Percentiles rank a stretch among this genome's conserved stretches.
These are phyloP conservation scores for Iguana delicatissima DNA, from an alignment of 2,797 vertebrate species.

Conservation along the genomic window DNA sequence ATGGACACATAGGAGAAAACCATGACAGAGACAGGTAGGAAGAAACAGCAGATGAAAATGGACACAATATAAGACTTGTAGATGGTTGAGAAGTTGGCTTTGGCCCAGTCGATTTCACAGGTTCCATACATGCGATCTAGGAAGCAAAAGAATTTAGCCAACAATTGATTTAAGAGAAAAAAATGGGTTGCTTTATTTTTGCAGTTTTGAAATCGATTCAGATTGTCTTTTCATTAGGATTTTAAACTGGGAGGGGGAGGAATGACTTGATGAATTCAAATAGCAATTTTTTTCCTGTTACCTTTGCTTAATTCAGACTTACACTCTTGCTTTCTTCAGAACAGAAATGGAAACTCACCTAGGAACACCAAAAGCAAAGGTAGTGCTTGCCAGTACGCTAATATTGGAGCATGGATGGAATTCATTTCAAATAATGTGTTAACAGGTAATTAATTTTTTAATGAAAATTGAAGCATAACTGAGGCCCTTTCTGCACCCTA, in stretches of 20 bases:
- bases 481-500: too few species aligned
- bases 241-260: not conserved
- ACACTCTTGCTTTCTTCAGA: not conserved
- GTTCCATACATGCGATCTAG: conserved; percentile 89
- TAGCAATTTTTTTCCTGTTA: not conserved
- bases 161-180: not conserved
- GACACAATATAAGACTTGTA: conserved; percentile 90
- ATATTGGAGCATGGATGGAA: not conserved
- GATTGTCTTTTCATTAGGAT: not conserved
- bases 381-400: not conserved
- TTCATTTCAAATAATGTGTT: not conserved
- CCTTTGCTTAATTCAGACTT: not conserved
- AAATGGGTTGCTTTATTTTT: not conserved
- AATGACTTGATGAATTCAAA: not conserved
- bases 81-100: conserved; percentile 91
- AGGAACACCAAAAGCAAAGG: not conserved
- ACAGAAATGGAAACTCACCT: not conserved
- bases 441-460: not conserved
- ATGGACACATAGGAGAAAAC: conserved; percentile 87
- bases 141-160: conserved; percentile 47
- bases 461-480: not conserved
- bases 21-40: conserved; percentile 86
- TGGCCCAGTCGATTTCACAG: conserved; percentile 92
- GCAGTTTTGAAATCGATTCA: not conserved
- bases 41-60: conserved; percentile 90